Percentiles rank a stretch among this genome's conserved stretches.
These are phyloP conservation scores for Drosophila neocordata DNA, from an alignment of 1,140 invertebrate genomes.

Conservation along the genomic window DNA sequence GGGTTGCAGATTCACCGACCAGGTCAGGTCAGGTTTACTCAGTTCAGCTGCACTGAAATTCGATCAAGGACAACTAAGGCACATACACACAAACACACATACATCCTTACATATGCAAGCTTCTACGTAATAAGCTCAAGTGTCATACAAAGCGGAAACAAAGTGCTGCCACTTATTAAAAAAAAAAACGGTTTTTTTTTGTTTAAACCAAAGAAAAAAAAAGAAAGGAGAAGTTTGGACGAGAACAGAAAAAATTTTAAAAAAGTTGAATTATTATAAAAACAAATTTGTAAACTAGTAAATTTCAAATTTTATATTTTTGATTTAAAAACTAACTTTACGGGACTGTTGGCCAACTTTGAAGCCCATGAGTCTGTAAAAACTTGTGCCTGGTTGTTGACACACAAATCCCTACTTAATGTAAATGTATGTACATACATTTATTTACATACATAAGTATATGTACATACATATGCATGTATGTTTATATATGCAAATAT, in stretches of 20 bases:
- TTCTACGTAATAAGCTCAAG: neutral
- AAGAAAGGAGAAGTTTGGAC: too few species aligned
- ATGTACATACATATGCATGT: neutral
- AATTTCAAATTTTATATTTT: too few species aligned
- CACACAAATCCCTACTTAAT: neutral
- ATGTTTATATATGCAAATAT: constrained; percentile 18
- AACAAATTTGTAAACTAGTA: too few species aligned
- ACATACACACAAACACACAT: neutral
- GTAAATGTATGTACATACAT: neutral
- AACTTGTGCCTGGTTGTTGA: neutral
- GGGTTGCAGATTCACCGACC: neutral
- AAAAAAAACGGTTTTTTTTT: too few species aligned
- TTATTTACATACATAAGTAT: neutral
- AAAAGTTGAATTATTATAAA: too few species aligned
- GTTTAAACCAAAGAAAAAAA: too few species aligned
- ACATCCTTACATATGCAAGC: neutral
- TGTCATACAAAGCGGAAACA: neutral
- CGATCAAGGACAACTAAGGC: constrained; percentile 59
- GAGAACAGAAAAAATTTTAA: too few species aligned
- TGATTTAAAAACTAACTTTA: too few species aligned
- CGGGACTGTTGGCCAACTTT: neutral
- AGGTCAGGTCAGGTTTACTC: constrained; percentile 13
- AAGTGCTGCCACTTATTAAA: neutral
- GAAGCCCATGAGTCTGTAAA: neutral
- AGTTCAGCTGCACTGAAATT: constrained; percentile 25